phyloP scores from a whole-genome alignment of 2,797 vertebrate species.

The Manis pentadactyla region DNA sequence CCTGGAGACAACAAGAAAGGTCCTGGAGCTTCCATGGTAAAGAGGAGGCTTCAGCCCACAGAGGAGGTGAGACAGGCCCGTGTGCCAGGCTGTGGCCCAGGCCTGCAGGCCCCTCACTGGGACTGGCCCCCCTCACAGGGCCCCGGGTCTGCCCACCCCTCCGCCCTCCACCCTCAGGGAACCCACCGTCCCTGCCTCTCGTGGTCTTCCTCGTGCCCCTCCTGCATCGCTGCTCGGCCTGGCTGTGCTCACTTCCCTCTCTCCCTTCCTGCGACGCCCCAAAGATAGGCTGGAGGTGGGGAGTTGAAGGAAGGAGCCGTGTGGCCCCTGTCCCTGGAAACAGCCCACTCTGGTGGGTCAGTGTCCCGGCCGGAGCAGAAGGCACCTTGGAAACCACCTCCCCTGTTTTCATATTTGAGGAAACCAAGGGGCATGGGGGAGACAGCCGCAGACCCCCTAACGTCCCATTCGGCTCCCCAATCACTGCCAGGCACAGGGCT shows the following conservation, averaged over 20 bases:
- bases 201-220: accelerated
- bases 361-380: background rate
- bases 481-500: no score
- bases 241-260: no score
- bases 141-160: accelerated
- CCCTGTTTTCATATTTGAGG: background rate
- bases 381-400: background rate
- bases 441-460: accelerated
- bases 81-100: accelerated
- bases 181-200: accelerated
- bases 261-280: background rate
- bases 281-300: accelerated
- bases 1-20: accelerated
- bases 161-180: accelerated
- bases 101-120: background rate
- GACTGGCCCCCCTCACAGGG: accelerated
- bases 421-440: background rate
- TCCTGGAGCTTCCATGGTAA: accelerated
- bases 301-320: accelerated
- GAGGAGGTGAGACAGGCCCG: background rate
- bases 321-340: accelerated
- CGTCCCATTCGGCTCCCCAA: accelerated
- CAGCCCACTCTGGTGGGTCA: accelerated
- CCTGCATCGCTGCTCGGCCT: no score
- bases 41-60: accelerated